These are phyloP conservation scores for Astreopora myriophthalma DNA, from an alignment of 64 coral and sea anemone species.

Conservation along the genomic window DNA sequence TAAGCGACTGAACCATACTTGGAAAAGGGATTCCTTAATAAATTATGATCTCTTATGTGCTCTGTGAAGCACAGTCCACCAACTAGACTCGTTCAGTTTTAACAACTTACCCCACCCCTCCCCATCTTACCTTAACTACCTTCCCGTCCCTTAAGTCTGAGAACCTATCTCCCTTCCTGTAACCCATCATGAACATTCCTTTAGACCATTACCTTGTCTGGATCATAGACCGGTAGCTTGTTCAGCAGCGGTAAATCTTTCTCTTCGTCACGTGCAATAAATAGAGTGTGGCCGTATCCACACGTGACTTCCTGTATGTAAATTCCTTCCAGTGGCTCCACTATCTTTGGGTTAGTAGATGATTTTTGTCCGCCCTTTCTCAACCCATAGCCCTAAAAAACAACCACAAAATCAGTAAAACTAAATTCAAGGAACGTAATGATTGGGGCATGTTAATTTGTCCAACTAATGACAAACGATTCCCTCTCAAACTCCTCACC, in stretches of 20 bases:
- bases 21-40: too few relatives aligned
- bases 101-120: too few relatives aligned
- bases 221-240: slow-evolving; percentile 82
- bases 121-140: too few relatives aligned
- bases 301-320: slow-evolving; percentile 79
- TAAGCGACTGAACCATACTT: too few relatives aligned
- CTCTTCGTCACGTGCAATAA: slow-evolving; percentile 78
- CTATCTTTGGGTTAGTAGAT: slow-evolving; percentile 80
- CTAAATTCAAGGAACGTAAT: neutral
- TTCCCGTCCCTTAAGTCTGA: neutral
- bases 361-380: slow-evolving; percentile 88
- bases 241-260: slow-evolving; percentile 67
- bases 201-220: slow-evolving; percentile 15
- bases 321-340: slow-evolving; percentile 84
- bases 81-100: too few relatives aligned
- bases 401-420: neutral
- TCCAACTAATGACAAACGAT: neutral
- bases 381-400: slow-evolving; percentile 87
- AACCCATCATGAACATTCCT: neutral
- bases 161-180: too few relatives aligned
- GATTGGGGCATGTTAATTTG: neutral
- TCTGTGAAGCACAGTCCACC: too few relatives aligned
- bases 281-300: slow-evolving; percentile 80
- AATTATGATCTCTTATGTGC: too few relatives aligned
- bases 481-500: slow-evolving; percentile 58